Conservation (phyloP, 2,797 vertebrate genomes). For the Muraenolepis orangiensis region DNA sequence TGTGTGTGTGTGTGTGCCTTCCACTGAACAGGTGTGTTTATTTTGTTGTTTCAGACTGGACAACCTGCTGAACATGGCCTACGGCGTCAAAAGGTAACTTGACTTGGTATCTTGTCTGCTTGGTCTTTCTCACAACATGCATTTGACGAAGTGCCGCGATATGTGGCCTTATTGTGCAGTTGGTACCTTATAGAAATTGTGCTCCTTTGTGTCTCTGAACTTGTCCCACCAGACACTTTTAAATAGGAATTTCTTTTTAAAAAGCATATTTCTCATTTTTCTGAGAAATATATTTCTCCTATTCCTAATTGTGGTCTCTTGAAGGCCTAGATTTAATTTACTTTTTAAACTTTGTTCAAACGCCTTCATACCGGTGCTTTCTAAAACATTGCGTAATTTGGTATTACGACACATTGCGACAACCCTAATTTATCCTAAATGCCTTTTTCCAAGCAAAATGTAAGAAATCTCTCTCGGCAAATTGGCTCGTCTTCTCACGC, state of each 20-base stretch:
- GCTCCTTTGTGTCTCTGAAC: background rate
- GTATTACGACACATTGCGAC: background rate
- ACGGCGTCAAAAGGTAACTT: conserved; percentile 97
- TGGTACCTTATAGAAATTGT: too few species aligned
- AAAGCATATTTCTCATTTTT: background rate
- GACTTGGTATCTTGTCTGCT: conserved; percentile 12
- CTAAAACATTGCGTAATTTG: background rate
- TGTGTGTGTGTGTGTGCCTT: too few species aligned
- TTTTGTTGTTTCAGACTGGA: conserved; percentile 87
- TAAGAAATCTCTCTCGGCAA: background rate
- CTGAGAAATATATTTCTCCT: background rate
- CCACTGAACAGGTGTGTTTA: conserved; percentile 9
- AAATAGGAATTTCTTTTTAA: background rate
- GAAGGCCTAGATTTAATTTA: background rate
- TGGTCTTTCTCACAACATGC: background rate
- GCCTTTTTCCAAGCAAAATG: background rate
- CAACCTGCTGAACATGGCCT: conserved; percentile 99
- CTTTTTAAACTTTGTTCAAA: background rate
- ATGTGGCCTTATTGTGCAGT: background rate
- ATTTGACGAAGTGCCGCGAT: background rate
- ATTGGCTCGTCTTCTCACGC: background rate
- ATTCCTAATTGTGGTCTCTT: background rate
- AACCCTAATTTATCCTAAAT: background rate
- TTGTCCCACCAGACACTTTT: background rate
- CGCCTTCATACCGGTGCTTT: background rate